Percentiles rank a stretch among this genome's conserved stretches.
Evolutionary conservation across 1,140 invertebrate species (phyloP).

Genomic region (Pseudobourletiella spinata): DNA sequence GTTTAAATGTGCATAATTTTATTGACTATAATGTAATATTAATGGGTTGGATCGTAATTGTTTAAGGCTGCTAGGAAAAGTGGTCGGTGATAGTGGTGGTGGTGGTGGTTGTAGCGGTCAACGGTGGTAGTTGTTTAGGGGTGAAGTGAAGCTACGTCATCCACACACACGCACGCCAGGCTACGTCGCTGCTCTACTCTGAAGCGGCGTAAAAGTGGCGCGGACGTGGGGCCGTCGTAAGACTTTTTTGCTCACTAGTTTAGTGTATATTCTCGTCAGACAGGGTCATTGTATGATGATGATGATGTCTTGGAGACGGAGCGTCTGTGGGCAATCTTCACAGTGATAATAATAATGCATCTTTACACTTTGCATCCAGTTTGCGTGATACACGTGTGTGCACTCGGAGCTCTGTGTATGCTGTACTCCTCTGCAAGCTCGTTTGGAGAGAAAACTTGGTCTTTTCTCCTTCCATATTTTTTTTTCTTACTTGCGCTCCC

Average conservation of each 20-base stretch:
- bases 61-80: no score
- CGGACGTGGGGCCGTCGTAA: no score
- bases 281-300: constrained; percentile 1
- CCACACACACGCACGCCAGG: no score
- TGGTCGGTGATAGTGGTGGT: no score
- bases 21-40: background rate
- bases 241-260: no score
- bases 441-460: background rate
- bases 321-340: background rate
- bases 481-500: background rate
- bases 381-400: constrained; percentile 15
- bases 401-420: background rate
- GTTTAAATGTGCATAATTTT: background rate
- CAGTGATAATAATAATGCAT: constrained; percentile 19
- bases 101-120: no score
- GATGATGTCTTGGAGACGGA: constrained; percentile 6
- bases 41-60: background rate
- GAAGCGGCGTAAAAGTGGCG: no score
- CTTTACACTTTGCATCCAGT: constrained; percentile 22
- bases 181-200: no score
- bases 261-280: no score
- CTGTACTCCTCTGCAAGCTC: background rate
- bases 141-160: no score
- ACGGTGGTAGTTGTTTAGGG: no score
- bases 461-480: background rate